Evolutionary conservation across 2,797 vertebrate genomes (phyloP).

Genomic region (Typhlichthys subterraneus): DNA sequence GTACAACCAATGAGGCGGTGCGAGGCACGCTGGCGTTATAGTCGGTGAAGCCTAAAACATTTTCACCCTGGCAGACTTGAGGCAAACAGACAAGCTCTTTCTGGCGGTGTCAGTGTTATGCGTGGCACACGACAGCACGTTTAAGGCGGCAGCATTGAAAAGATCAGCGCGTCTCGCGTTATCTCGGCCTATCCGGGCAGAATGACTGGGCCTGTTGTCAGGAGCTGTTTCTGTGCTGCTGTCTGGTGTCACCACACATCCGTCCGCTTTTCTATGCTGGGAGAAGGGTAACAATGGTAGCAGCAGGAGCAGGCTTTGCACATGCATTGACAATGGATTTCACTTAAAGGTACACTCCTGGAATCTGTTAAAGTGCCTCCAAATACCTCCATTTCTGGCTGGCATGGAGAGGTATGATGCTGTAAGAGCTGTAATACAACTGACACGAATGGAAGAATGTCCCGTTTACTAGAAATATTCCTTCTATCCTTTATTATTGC

Average conservation of each 20-base stretch:
- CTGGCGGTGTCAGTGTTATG: constrained; percentile 71
- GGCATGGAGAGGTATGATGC: too few relatives aligned
- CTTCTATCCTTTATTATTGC: too few relatives aligned
- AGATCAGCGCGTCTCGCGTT: constrained; percentile 77
- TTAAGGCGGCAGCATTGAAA: constrained; percentile 72
- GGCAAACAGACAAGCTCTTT: constrained; percentile 74
- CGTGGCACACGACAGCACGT: constrained; percentile 59
- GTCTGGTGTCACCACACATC: constrained; percentile 66
- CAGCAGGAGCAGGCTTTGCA: background rate
- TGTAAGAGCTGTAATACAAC: too few relatives aligned
- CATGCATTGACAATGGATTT: too few relatives aligned
- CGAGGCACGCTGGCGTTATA: constrained; percentile 34
- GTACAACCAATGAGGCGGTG: constrained; percentile 44
- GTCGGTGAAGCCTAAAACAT: constrained; percentile 51
- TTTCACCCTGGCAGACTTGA: constrained; percentile 54
- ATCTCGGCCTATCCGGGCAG: constrained; percentile 61
- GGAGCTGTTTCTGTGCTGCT: constrained; percentile 67
- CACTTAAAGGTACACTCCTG: too few relatives aligned
- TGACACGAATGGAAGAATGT: too few relatives aligned
- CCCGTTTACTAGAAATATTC: too few relatives aligned
- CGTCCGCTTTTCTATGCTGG: constrained; percentile 44
- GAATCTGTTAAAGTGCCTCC: too few relatives aligned
- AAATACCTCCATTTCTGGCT: too few relatives aligned
- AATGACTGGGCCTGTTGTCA: constrained; percentile 73
- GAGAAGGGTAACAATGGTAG: constrained; percentile 29